These are phyloP conservation scores for Rhynchotus rufescens DNA, from an alignment of 2,797 vertebrate species.

Conservation along the genomic window DNA sequence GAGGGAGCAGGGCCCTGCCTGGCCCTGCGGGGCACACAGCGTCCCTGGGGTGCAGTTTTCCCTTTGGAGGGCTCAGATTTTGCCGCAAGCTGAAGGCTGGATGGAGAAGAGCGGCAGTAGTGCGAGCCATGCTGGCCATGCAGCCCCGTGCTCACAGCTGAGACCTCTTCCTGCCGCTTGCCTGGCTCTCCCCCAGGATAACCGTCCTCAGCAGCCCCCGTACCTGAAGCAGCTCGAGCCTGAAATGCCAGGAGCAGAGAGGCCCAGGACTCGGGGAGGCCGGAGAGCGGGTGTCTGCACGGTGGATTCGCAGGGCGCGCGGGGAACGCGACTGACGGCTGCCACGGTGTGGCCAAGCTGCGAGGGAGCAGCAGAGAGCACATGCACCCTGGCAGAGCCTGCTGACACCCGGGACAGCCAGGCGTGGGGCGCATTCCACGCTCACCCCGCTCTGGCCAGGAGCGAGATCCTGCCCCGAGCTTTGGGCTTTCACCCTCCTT, in stretches of 20 bases:
- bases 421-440: neutral
- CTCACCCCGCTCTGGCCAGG: neutral
- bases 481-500: neutral
- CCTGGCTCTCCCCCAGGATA: neutral
- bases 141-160: neutral
- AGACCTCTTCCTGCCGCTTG: neutral
- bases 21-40: no score
- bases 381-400: neutral
- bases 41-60: neutral
- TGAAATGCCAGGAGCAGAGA: neutral
- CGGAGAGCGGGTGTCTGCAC: no score
- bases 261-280: no score
- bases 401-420: neutral
- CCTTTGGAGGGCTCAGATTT: neutral
- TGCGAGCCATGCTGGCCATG: rapidly evolving
- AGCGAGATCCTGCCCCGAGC: neutral
- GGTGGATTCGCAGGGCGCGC: no score
- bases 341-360: constrained; percentile 61
- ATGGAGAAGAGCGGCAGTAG: neutral
- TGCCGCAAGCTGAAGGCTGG: neutral
- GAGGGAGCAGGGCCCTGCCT: neutral
- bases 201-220: rapidly evolving
- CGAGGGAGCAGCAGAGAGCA: no score
- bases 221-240: neutral
- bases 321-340: constrained; percentile 2